phyloP scores from a whole-genome alignment of 2,888 invertebrate genomes.

The Uloborus plumipes region DNA sequence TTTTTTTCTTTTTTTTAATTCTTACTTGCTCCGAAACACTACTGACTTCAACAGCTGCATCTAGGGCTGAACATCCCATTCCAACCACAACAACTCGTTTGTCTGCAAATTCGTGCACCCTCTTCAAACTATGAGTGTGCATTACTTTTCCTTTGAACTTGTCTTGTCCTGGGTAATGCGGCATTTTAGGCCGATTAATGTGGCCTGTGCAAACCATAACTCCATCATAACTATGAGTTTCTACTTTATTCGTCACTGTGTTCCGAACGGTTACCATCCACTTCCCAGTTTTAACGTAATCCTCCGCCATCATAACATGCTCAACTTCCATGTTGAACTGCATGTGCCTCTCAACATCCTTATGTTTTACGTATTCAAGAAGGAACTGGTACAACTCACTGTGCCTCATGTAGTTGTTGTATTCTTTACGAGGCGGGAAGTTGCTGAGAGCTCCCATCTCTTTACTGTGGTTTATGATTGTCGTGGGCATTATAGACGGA shows the following conservation, averaged over 20 bases:
- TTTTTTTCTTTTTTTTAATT: too few relatives aligned
- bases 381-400: constrained; percentile 70
- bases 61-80: constrained; percentile 72
- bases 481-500: constrained; percentile 70
- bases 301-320: constrained; percentile 24
- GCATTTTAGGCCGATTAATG: constrained; percentile 71
- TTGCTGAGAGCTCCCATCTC: constrained; percentile 71
- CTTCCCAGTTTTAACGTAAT: constrained; percentile 51
- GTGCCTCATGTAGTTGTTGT: constrained; percentile 73
- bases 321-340: constrained; percentile 46
- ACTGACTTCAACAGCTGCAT: constrained; percentile 64
- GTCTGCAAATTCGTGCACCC: constrained; percentile 64
- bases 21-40: constrained; percentile 57
- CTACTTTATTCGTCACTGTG: constrained; percentile 7
- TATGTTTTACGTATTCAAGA: constrained; percentile 63
- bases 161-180: constrained; percentile 71
- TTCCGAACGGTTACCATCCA: constrained; percentile 64
- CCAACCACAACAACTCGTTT: constrained; percentile 72
- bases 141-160: constrained; percentile 68
- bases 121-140: constrained; percentile 65
- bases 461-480: constrained; percentile 72
- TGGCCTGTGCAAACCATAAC: constrained; percentile 74
- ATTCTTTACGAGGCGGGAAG: constrained; percentile 71
- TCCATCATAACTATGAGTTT: constrained; percentile 69
- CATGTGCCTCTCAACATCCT: constrained; percentile 65